Evolutionary conservation across 2,888 invertebrate species (phyloP).

Genomic region (Lepas anatifera): DNA sequence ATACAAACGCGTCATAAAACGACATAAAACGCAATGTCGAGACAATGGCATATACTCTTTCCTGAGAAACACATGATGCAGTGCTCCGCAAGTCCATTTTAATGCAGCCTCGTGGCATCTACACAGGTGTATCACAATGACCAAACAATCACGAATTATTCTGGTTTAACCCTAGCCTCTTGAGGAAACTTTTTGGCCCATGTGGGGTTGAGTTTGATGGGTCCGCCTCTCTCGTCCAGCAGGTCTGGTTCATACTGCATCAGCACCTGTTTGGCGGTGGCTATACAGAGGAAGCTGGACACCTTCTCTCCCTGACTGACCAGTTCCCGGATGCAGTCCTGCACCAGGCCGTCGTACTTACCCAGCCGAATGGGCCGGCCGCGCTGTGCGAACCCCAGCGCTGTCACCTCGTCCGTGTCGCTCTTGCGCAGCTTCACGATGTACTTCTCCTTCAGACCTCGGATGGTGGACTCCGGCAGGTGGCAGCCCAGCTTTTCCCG

Average conservation of each 20-base stretch:
- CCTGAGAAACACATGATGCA: too few species aligned
- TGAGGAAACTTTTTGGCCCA: conserved; percentile 35
- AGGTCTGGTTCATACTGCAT: conserved; percentile 32
- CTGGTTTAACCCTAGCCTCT: conserved; percentile 27
- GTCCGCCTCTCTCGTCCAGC: conserved; percentile 35
- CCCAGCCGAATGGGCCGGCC: conserved; percentile 30
- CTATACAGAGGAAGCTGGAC: conserved; percentile 32
- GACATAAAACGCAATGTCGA: too few species aligned
- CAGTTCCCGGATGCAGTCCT: conserved; percentile 29
- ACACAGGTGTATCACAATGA: too few species aligned
- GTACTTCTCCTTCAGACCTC: conserved; percentile 29
- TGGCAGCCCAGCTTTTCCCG: conserved; percentile 26
- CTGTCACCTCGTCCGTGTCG: conserved; percentile 25
- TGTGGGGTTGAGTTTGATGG: conserved; percentile 33
- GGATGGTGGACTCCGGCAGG: conserved; percentile 29
- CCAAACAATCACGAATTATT: conserved; percentile 18
- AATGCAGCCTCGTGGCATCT: too few species aligned
- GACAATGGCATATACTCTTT: too few species aligned
- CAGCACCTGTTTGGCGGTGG: conserved; percentile 33
- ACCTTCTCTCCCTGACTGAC: conserved; percentile 29
- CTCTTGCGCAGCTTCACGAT: conserved; percentile 22
- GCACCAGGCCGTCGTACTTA: conserved; percentile 29
- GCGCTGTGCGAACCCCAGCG: conserved; percentile 28
- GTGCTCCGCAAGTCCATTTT: too few species aligned
- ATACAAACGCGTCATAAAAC: too few species aligned